Base-by-base conservation (phyloP, 2,888 invertebrate species). In the Odontomyia ornata region DNA sequence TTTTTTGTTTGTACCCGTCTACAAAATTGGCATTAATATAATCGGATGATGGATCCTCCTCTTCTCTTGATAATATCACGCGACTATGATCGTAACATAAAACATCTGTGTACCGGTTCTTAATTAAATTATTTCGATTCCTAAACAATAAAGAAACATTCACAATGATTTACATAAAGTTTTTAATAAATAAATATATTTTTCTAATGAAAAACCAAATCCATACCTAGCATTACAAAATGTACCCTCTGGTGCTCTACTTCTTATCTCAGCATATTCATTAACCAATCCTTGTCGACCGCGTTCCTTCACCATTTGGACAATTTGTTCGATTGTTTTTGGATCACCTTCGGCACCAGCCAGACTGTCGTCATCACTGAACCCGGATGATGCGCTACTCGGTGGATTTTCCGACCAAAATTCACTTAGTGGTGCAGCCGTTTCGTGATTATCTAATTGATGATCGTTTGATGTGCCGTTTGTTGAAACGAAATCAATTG, bases 11-110 rank as follows among this genome's bases (percentile, higher is more conserved):
- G 88, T 98, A 98, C 21, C 98, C 98, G 88, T 98, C 98, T 75
- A 98, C 98, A 87, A 94, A 98, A 89, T 98, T 98, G 77, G 98
- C 98, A 88, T 99, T 97, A 86, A 98, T 97, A 85, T 98, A 98
- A 88, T 98, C 98, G 69, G 93, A 92, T 83, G 91, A 89, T 80
- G 92, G 90, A 83, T 94, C 94, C 81, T 91, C 91, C 83, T 94
- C 92, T 46, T 91, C 88, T 85, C 91, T 91, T 43, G 95, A 92
- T 79, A 98, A 89, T 81, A 93, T 90, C 79, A 99, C 98, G 83
- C 98, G 91, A 85, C 95, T 95, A 87, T 97, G 97, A 88, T 99
- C 98, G 88, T 94, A 97, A 88, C 98, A 98, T 80, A 98, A 89
- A 73, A 98, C 98, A 87, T 99, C 98, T 81, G 96, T 96, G 88